Evolutionary conservation across 2,888 invertebrate genomes (phyloP).

Genomic region (Nipponacmea schrenckii): DNA sequence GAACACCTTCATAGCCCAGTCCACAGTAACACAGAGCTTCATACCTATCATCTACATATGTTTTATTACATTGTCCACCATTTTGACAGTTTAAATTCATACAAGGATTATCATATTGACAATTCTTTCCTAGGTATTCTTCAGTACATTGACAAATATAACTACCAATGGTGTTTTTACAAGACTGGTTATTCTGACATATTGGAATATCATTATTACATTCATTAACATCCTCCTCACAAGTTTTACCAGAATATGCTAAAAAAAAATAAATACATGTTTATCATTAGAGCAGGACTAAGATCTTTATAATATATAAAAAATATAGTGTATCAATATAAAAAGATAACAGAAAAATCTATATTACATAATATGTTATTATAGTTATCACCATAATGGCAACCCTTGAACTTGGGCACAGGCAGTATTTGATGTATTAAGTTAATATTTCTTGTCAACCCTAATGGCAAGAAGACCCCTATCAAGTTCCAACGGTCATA

Average conservation of each 20-base stretch:
- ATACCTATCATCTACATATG: constrained; percentile 20
- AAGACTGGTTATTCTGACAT: constrained; percentile 83
- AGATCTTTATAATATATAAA: too few relatives aligned
- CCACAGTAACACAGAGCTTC: constrained; percentile 43
- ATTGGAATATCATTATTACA: constrained; percentile 29
- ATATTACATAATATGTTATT: too few relatives aligned
- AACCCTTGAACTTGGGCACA: too few relatives aligned
- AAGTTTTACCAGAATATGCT: constrained; percentile 73
- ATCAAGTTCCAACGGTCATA: too few relatives aligned
- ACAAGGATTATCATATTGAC: constrained; percentile 72
- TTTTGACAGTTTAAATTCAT: constrained; percentile 40
- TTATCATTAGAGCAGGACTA: too few relatives aligned
- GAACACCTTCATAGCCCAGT: constrained; percentile 49
- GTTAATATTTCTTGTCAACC: too few relatives aligned
- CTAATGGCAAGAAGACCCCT: too few relatives aligned
- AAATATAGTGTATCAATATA: too few relatives aligned
- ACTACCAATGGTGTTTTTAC: constrained; percentile 77
- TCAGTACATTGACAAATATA: constrained; percentile 50
- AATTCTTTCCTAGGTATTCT: constrained; percentile 81
- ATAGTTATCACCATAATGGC: too few relatives aligned
- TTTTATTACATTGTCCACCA: constrained; percentile 36
- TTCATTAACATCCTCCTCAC: constrained; percentile 50
- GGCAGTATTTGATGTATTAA: too few relatives aligned
- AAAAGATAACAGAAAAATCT: too few relatives aligned
- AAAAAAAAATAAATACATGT: constrained; percentile 10